These are phyloP conservation scores for Polyommatus iphigenia DNA, from an alignment of 2,888 invertebrate genomes.

Conservation along the genomic window DNA sequence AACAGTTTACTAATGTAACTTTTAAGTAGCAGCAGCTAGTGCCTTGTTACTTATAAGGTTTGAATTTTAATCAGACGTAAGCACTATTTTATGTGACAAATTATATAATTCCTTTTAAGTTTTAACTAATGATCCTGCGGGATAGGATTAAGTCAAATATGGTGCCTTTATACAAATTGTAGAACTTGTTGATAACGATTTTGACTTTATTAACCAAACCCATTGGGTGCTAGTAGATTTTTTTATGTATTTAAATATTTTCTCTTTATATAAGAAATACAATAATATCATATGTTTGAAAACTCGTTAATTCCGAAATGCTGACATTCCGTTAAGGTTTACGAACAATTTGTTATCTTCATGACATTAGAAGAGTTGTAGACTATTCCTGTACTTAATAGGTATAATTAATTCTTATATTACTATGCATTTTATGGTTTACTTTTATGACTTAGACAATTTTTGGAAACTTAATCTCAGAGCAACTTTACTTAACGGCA, in stretches of 20 bases:
- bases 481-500: neutral
- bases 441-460: neutral
- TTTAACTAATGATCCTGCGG: neutral
- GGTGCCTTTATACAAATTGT: conserved; percentile 22
- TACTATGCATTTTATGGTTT: neutral
- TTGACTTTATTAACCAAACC: neutral
- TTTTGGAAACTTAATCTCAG: neutral
- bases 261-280: neutral
- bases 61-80: neutral
- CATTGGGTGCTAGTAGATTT: neutral
- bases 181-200: neutral
- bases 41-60: conserved; percentile 12
- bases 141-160: conserved; percentile 6
- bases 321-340: neutral
- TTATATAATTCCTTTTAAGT: conserved; percentile 15
- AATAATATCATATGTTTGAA: neutral
- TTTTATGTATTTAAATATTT: neutral
- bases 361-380: neutral
- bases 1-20: conserved; percentile 7
- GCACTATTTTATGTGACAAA: neutral
- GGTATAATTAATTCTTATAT: neutral
- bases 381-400: conserved; percentile 2
- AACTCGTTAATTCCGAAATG: neutral
- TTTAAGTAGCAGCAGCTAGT: conserved; percentile 21
- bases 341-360: neutral